Conservation (phyloP, 2,797 vertebrate species). For the Discoglossus pictus region DNA sequence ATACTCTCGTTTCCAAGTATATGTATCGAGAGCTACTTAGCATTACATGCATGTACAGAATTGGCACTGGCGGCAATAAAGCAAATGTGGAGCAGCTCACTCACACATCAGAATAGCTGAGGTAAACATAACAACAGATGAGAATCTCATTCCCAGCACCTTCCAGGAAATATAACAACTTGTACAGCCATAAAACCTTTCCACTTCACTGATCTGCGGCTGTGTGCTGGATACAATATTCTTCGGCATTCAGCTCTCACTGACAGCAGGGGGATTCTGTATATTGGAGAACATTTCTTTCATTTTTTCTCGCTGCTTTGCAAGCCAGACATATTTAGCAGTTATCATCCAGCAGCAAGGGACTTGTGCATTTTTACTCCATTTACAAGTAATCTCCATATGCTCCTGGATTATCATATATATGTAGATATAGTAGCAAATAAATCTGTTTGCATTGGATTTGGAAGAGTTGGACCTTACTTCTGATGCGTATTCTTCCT, state of each 20-base stretch:
- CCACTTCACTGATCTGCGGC: conserved; percentile 16
- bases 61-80: background rate
- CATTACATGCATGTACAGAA: too few relatives aligned
- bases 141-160: conserved; percentile 22
- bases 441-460: too few relatives aligned
- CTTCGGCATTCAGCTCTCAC: conserved; percentile 2
- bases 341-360: background rate
- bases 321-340: background rate
- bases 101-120: background rate
- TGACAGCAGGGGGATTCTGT: conserved; percentile 7
- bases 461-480: too few relatives aligned
- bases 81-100: background rate
- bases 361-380: background rate
- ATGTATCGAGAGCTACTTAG: too few relatives aligned
- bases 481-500: too few relatives aligned
- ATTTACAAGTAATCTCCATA: too few relatives aligned
- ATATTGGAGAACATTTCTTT: background rate
- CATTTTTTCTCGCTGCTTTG: background rate
- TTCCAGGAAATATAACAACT: conserved; percentile 15
- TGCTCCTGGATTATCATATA: too few relatives aligned
- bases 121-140: conserved; percentile 23
- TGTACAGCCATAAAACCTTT: conserved; percentile 20
- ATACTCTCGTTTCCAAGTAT: too few relatives aligned
- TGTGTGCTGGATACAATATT: background rate
- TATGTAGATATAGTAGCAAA: too few relatives aligned